Conservation (phyloP, 2,888 invertebrate species). For the Tenodera sinensis region DNA sequence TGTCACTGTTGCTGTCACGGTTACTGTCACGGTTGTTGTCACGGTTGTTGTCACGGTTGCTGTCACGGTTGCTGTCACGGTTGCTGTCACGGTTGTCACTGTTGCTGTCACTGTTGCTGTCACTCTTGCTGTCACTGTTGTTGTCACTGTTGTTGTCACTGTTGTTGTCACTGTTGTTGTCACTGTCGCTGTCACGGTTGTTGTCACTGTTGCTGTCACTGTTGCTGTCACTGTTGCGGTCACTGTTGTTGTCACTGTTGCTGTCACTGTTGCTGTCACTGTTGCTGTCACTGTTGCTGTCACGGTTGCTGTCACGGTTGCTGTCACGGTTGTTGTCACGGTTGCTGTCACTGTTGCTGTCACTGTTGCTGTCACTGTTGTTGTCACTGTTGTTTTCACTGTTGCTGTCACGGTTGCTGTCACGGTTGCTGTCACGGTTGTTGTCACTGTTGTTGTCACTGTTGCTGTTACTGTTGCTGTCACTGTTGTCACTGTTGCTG, state of each 20-base stretch:
- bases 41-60: no score
- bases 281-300: slow-evolving; percentile 1
- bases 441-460: no score
- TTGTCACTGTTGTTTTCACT: slow-evolving; percentile 4
- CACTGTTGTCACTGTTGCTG: neutral
- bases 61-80: slow-evolving; percentile 1
- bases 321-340: no score
- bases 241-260: slow-evolving; percentile 2
- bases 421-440: no score
- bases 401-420: neutral
- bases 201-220: no score
- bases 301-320: no score
- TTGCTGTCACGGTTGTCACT: no score
- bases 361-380: slow-evolving; percentile 4
- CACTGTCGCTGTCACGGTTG: slow-evolving; percentile 7
- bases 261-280: slow-evolving; percentile 9
- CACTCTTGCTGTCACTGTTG: no score
- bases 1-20: slow-evolving; percentile 11
- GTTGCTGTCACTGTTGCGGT: slow-evolving; percentile 3
- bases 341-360: no score
- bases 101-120: no score
- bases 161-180: slow-evolving; percentile 5
- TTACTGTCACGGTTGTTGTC: no score
- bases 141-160: slow-evolving; percentile 1
- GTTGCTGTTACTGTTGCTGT: no score